Percentiles rank a stretch among this genome's conserved stretches.
Evolutionary conservation across 2,888 invertebrate genomes (phyloP).

Genomic region (Hirtodrosophila cameraria): DNA sequence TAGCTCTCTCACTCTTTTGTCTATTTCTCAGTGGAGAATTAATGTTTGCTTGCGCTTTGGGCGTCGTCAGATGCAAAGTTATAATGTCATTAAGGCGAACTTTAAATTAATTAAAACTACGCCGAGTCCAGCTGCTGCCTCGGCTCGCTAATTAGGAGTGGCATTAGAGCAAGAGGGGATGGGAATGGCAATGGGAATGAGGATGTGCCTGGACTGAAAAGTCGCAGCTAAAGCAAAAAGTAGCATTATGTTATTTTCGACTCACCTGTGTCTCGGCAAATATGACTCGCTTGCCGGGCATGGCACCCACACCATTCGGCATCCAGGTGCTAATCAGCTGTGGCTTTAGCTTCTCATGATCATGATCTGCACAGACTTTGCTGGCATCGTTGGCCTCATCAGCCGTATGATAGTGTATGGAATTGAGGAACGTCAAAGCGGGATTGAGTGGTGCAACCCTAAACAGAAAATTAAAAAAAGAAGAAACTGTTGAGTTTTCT

Average conservation of each 20-base stretch:
- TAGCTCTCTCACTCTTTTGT: not conserved
- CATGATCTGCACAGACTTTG: slow-evolving; percentile 92
- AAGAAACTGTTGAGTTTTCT: too few species aligned
- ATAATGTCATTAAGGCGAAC: slow-evolving; percentile 81
- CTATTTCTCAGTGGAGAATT: slow-evolving; percentile 31
- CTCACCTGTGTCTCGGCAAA: slow-evolving; percentile 95
- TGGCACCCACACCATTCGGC: slow-evolving; percentile 93
- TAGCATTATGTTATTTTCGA: not conserved
- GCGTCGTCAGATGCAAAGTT: slow-evolving; percentile 66
- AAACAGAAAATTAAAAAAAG: not conserved
- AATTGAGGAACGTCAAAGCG: slow-evolving; percentile 84
- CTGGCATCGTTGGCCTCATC: slow-evolving; percentile 85
- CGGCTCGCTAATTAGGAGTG: slow-evolving; percentile 71
- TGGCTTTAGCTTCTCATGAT: slow-evolving; percentile 93
- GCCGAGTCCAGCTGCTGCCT: slow-evolving; percentile 73
- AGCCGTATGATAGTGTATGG: slow-evolving; percentile 83
- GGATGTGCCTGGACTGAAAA: not conserved
- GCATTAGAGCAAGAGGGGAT: slow-evolving; percentile 43
- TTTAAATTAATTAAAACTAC: slow-evolving; percentile 83
- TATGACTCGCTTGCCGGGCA: slow-evolving; percentile 92
- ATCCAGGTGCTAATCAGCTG: slow-evolving; percentile 95
- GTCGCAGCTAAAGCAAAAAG: too few species aligned
- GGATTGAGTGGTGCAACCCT: slow-evolving; percentile 84
- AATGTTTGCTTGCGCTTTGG: slow-evolving; percentile 43
- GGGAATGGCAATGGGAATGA: not conserved